phyloP scores from a whole-genome alignment of 2,888 invertebrate species.

The Lepeophtheirus nordmannii region DNA sequence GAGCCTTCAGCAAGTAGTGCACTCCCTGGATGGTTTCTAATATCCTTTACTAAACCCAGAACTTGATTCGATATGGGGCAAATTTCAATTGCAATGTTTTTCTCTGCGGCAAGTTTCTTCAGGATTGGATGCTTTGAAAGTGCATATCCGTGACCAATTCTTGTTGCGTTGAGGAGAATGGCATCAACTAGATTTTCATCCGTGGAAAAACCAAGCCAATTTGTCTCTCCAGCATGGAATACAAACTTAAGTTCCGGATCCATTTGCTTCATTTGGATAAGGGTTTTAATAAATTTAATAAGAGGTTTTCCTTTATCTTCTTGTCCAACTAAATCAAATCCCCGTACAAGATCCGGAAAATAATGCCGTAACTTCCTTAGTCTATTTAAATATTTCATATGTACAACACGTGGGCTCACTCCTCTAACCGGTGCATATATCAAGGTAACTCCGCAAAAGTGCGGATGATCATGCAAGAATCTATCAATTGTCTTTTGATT shows the following conservation, averaged over 20 bases:
- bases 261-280: neutral
- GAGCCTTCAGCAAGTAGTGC: slow-evolving; percentile 45
- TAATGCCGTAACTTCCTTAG: slow-evolving; percentile 30
- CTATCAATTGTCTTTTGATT: slow-evolving; percentile 43
- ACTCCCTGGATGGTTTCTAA: slow-evolving; percentile 58
- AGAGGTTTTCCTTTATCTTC: slow-evolving; percentile 51
- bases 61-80: slow-evolving; percentile 58
- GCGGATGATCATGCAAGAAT: slow-evolving; percentile 44
- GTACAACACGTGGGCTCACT: slow-evolving; percentile 28
- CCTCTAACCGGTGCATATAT: slow-evolving; percentile 23
- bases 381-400: slow-evolving; percentile 38
- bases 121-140: slow-evolving; percentile 54
- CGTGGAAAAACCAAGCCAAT: slow-evolving; percentile 31
- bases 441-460: slow-evolving; percentile 29
- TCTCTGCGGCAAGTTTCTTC: slow-evolving; percentile 42
- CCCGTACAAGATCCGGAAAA: slow-evolving; percentile 51
- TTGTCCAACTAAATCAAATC: slow-evolving; percentile 65
- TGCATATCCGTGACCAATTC: slow-evolving; percentile 64
- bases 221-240: slow-evolving; percentile 66
- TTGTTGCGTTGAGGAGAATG: slow-evolving; percentile 51
- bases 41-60: slow-evolving; percentile 49
- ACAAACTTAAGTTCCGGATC: slow-evolving; percentile 44
- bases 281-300: neutral
- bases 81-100: slow-evolving; percentile 54
- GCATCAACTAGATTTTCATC: slow-evolving; percentile 64